Evolutionary conservation across 1,140 invertebrate genomes (phyloP).

Genomic region (Phthorimaea operculella): DNA sequence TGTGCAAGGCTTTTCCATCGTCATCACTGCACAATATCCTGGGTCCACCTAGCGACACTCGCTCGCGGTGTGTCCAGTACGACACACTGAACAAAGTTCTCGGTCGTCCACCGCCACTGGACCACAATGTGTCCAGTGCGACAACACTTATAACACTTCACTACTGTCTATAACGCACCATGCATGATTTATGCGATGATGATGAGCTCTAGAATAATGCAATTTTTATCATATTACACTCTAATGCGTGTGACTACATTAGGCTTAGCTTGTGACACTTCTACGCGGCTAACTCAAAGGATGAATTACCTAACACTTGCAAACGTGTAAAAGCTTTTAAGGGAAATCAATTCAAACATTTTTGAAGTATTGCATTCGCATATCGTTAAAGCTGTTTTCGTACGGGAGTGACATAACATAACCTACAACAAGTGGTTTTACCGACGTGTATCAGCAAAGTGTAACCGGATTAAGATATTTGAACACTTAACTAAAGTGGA

Average conservation of each 20-base stretch:
- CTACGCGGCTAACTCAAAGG: too few relatives aligned
- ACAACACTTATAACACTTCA: background rate
- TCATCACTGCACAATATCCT: conserved; percentile 36
- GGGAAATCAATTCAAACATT: too few relatives aligned
- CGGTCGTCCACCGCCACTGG: too few relatives aligned
- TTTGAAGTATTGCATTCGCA: too few relatives aligned
- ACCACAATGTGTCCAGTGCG: background rate
- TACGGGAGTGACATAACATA: background rate
- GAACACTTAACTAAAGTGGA: too few relatives aligned
- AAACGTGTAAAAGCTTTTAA: too few relatives aligned
- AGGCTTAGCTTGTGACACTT: too few relatives aligned
- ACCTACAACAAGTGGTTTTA: background rate
- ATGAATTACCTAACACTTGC: too few relatives aligned
- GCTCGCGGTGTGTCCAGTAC: too few relatives aligned
- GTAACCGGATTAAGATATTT: too few relatives aligned
- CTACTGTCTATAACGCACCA: background rate
- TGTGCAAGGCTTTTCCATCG: conserved; percentile 49
- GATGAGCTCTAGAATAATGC: background rate
- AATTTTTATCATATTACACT: background rate
- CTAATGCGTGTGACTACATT: too few relatives aligned
- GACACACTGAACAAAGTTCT: too few relatives aligned
- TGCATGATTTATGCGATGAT: background rate
- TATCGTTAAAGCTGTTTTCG: background rate
- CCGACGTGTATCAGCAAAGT: background rate
- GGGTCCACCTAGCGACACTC: conserved; percentile 2